These are phyloP conservation scores for Incurvaria masculella DNA, from an alignment of 2,888 invertebrate genomes.

Conservation along the genomic window DNA sequence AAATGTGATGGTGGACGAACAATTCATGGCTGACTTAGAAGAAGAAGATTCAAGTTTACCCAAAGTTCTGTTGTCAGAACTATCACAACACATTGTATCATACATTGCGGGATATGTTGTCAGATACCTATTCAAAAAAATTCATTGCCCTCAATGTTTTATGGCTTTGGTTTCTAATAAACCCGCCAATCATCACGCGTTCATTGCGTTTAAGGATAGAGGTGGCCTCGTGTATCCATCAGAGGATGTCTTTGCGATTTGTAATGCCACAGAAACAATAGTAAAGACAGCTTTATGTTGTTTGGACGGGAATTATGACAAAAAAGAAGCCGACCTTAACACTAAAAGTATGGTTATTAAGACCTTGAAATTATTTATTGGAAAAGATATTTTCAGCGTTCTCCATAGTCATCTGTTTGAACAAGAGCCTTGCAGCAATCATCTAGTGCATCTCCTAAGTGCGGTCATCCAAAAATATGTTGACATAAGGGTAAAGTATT, in stretches of 20 bases:
- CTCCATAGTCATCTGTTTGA: conserved; percentile 7
- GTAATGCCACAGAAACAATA: conserved; percentile 7
- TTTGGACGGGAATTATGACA: not conserved
- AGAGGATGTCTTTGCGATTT: conserved; percentile 14
- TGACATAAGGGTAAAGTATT: conserved; percentile 9
- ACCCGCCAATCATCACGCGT: not conserved
- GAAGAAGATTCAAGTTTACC: conserved; percentile 9
- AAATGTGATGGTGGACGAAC: not conserved
- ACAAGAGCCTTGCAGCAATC: conserved; percentile 8
- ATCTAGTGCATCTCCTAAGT: conserved; percentile 4
- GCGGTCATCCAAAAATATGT: conserved; percentile 8
- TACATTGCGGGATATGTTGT: conserved; percentile 11
- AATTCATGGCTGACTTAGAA: conserved; percentile 1
- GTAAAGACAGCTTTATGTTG: not conserved
- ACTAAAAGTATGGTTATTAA: conserved; percentile 1
- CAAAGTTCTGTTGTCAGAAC: conserved; percentile 2
- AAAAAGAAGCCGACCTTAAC: not conserved
- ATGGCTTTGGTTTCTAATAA: not conserved
- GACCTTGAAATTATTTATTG: conserved; percentile 6
- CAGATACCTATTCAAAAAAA: conserved; percentile 11
- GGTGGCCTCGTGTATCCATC: conserved; percentile 15
- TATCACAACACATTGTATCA: not conserved
- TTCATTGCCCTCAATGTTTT: not conserved
- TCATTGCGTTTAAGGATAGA: conserved; percentile 13
- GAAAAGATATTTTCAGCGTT: conserved; percentile 7